A percentile compares a stretch with the other conserved stretches of the same genome.
Evolutionary conservation across 2,113 vertebrate genomes (phyloP).

Genomic region (Origma solitaria): DNA sequence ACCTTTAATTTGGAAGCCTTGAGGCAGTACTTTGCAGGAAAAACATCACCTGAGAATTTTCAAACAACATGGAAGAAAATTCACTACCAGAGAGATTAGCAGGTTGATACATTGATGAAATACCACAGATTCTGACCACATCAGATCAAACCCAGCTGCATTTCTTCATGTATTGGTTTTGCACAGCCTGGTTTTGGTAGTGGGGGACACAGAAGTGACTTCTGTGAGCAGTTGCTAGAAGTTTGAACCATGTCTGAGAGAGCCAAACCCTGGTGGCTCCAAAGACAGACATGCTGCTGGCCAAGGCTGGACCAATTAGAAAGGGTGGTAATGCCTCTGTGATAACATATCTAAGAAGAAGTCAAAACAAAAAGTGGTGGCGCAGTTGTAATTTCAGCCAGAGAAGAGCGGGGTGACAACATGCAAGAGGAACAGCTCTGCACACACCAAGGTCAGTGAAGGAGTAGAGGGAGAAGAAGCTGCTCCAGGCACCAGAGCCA

Average conservation of each 20-base stretch:
- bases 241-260: background rate
- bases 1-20: background rate
- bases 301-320: no score
- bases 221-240: background rate
- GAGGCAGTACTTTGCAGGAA: background rate
- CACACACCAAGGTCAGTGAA: background rate
- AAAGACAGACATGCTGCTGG: accelerated
- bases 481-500: accelerated
- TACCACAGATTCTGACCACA: background rate
- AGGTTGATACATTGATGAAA: background rate
- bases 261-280: background rate
- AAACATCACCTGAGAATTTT: background rate
- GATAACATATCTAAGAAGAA: background rate
- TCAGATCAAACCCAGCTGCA: background rate
- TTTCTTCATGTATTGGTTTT: background rate
- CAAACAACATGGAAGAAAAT: background rate
- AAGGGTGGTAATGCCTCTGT: accelerated
- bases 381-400: background rate
- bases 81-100: background rate
- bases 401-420: background rate
- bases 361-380: background rate
- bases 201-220: background rate
- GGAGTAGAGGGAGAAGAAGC: background rate
- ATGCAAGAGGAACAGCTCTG: background rate
- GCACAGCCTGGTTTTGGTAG: background rate